Percentiles rank a stretch among this genome's conserved stretches.
Evolutionary conservation across 2,888 invertebrate genomes (phyloP).

Genomic region (Sepiola atlantica): DNA sequence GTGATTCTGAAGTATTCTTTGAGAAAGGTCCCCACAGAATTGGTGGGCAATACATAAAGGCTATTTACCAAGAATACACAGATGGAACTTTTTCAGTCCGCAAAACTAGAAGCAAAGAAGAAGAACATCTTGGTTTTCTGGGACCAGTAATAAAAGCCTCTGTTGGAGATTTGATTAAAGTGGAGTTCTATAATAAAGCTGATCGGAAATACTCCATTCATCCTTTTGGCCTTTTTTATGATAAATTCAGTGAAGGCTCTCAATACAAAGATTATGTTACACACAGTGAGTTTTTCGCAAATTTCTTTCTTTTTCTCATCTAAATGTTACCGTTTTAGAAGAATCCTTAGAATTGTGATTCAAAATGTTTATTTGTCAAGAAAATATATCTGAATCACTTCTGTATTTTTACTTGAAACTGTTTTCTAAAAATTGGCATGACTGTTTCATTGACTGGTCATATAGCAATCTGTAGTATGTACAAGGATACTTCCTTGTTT

Average conservation of each 20-base stretch:
- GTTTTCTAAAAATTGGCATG: too few relatives aligned
- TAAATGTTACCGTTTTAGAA: neutral
- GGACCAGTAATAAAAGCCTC: conserved; percentile 48
- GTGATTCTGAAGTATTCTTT: conserved; percentile 49
- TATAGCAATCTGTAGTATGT: too few relatives aligned
- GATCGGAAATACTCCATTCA: conserved; percentile 50
- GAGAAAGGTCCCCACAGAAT: conserved; percentile 41
- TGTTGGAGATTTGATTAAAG: conserved; percentile 48
- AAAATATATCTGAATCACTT: too few relatives aligned
- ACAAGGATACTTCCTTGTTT: too few relatives aligned
- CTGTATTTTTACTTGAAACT: too few relatives aligned
- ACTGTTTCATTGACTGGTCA: too few relatives aligned
- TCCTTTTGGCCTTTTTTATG: conserved; percentile 52
- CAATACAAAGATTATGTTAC: conserved; percentile 45
- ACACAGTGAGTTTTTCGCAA: neutral
- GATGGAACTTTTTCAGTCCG: conserved; percentile 44
- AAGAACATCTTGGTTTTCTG: conserved; percentile 46
- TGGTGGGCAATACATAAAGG: conserved; percentile 50
- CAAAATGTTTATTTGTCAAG: too few relatives aligned
- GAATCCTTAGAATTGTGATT: too few relatives aligned
- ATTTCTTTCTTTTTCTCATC: neutral
- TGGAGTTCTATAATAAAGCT: conserved; percentile 52
- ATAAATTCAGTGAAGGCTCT: conserved; percentile 57
- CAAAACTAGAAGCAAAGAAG: conserved; percentile 24
- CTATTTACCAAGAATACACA: conserved; percentile 49